Conservation (phyloP, 2,113 vertebrate genomes). For the Zingel zingel region DNA sequence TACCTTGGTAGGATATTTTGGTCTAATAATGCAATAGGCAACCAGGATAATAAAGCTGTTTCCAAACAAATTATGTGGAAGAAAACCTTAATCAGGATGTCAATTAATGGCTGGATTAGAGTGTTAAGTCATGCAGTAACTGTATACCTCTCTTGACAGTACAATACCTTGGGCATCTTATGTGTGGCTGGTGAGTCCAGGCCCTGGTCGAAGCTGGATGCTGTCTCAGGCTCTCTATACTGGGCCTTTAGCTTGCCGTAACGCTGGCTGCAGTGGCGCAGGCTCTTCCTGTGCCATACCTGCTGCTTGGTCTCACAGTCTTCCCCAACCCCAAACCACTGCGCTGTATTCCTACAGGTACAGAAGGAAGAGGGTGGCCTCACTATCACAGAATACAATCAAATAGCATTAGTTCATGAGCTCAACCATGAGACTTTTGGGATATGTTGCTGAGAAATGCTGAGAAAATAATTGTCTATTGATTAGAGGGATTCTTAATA, state of each 20-base stretch:
- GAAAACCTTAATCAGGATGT: neutral
- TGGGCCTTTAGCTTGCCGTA: constrained; percentile 94
- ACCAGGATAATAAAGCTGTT: neutral
- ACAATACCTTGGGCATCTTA: constrained; percentile 91
- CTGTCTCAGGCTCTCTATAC: constrained; percentile 89
- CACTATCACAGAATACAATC: neutral
- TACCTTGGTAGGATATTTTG: neutral
- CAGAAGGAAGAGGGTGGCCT: neutral
- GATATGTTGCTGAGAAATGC: neutral
- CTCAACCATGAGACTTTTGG: neutral
- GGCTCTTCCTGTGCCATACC: constrained; percentile 93
- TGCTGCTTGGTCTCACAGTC: constrained; percentile 92
- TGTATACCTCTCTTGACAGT: neutral
- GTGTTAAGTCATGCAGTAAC: neutral
- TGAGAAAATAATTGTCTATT: neutral
- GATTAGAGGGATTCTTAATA: neutral
- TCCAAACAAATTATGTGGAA: neutral
- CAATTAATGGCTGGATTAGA: neutral
- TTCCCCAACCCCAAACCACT: constrained; percentile 94
- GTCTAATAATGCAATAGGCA: neutral
- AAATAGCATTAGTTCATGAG: neutral
- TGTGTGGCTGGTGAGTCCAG: constrained; percentile 88
- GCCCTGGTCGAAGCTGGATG: constrained; percentile 89
- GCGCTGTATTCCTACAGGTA: constrained; percentile 87
- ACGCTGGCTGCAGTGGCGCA: constrained; percentile 94